Evolutionary conservation across 2,113 vertebrate genomes (phyloP), one percentile per base, ranked within the genome.

Genomic region (Pagrus major): DNA sequence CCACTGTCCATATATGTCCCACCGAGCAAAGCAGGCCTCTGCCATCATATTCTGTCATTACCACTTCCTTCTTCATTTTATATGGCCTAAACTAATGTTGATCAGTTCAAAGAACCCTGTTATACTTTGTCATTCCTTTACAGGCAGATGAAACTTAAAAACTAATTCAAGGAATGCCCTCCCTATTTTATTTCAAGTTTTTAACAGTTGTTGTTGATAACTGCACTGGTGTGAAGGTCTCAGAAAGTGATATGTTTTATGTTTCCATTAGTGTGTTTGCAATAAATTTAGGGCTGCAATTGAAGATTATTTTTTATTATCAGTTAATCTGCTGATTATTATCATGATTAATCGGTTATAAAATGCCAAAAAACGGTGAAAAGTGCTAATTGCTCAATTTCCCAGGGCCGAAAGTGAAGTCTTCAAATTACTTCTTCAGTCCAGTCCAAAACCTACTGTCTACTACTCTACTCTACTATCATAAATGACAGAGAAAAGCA

Each of bases 1-100:
- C 85, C 78, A 47, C 75, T 93, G 93, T 90, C 94, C 93, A 46
- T 76, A 78, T 83, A 84, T 61, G 66, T 92, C 92, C 91, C 55
- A 29, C 56, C 4, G 91, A 80, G 91, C 49, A 54, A 82, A 60
- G 80, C 86, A 60, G 83, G 73, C 88, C 81, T 80, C 44, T 55
- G 78, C 89, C 90, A 88, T 91, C 89, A 87, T 60, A 37, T n/a
- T 59, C 78, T 41, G 76, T 70, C 90, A 88, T 89, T 90, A 89
- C 61, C 55, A 35, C 61, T 56, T 58, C 81, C 29, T 73, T 63
- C 84, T 54, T 80, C 65, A 66, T 88, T 71, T 84, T 21, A 60
- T 47, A 63, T 46, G 27, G 44, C 63, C 73, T 51, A 47, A 79
- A 64, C 72, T 89, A 83, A 86, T 85, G 82, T 69, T 70, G 46